phyloP scores from a whole-genome alignment of 2,888 invertebrate species.

The Cataglyphis rosenhaueri region DNA sequence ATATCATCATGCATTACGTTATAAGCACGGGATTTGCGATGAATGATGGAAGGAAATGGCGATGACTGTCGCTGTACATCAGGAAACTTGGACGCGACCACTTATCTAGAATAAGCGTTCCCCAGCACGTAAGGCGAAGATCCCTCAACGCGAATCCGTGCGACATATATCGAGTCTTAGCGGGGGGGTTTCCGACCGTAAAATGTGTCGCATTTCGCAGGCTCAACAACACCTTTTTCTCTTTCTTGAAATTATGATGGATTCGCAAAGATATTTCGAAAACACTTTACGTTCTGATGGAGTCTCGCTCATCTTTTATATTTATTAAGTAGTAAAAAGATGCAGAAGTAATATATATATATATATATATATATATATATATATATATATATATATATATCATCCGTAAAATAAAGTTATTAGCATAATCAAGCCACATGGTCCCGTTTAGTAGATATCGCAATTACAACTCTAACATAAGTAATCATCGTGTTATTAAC shows the following conservation, averaged over 20 bases:
- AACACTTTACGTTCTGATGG: conserved; percentile 23
- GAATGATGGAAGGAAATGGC: conserved; percentile 21
- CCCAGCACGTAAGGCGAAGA: conserved; percentile 38
- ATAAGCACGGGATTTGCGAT: not conserved
- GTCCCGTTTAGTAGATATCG: conserved; percentile 17
- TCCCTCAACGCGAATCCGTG: conserved; percentile 48
- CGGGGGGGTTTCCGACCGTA: conserved; percentile 38
- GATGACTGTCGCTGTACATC: conserved; percentile 23
- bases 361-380: not conserved
- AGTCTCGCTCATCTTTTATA: not conserved
- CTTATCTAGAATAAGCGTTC: conserved; percentile 64
- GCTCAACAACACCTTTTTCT: conserved; percentile 44
- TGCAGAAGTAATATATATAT: not conserved
- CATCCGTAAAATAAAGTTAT: conserved; percentile 56
- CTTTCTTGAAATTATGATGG: conserved; percentile 47
- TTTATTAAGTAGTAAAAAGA: not conserved
- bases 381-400: not conserved
- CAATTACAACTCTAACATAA: conserved; percentile 24
- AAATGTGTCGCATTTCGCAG: conserved; percentile 55
- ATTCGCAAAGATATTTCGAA: conserved; percentile 55
- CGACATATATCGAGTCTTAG: conserved; percentile 65
- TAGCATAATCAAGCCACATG: conserved; percentile 47
- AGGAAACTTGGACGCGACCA: conserved; percentile 47
- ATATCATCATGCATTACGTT: not conserved
- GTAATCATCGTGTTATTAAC: conserved; percentile 25